Evolutionary conservation across 2,797 vertebrate genomes (phyloP), one percentile per base, ranked within the genome.

Genomic region (Saxicola maurus): DNA sequence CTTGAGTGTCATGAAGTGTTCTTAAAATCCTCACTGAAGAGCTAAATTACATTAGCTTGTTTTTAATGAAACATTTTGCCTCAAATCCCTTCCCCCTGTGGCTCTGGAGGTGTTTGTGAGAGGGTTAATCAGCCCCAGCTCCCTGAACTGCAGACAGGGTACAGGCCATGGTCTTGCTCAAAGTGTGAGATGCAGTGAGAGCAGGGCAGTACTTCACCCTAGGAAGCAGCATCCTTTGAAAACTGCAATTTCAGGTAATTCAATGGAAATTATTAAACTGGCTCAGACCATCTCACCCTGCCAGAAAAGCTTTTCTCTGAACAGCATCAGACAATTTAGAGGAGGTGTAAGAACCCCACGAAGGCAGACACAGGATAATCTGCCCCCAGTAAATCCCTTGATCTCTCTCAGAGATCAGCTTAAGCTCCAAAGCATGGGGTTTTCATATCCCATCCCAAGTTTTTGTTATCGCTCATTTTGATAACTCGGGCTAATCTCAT

Each of bases 331-430:
- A 89, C 93, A 93, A 86, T 94, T 94, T 81, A 86, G 85, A 91
- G 90, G 90, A 95, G 92, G 89, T 94, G 66, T 81, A 86, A 94
- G 94, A 94, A 94, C 94, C 93, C 94, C 93, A 90, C 2, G 56
- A 94, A 90, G 87, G 89, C 90, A 95, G 82, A 69, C 82, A 91
- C 51, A 73, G 87, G 93, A 89, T 94, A 94, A 96, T 95, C 95
- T 96, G 94, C 80, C 92, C 93, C 82, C 4, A 5, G 92, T 81
- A 92, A 94, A 95, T 95, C 95, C 89, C 94, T 91, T 95, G 92
- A 95, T 94, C 92, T 95, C 92, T 62, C 94, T 76, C 78, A 95
- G 93, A 95, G 91, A 94, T 87, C 93, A 91, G 91, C 93, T 96
- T 96, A 95, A 96, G 89, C 94, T 92, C 82, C 83, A 86, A 68